These are phyloP conservation scores for Anastrepha obliqua DNA, from an alignment of 1,140 invertebrate species.

Conservation along the genomic window DNA sequence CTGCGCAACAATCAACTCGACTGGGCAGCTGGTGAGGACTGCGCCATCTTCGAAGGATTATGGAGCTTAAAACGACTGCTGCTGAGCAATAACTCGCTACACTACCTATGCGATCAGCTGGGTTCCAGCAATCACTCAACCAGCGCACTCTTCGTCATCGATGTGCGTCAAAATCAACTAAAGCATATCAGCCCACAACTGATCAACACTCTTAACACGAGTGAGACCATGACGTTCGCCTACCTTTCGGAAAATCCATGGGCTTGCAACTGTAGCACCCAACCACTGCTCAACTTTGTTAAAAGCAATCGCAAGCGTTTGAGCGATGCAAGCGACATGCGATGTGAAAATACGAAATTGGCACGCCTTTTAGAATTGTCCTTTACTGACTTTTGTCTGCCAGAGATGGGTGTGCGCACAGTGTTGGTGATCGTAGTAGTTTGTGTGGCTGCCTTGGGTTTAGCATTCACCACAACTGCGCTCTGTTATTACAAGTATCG, in stretches of 20 bases:
- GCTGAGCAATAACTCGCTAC: neutral
- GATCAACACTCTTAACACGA: neutral
- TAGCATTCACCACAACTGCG: neutral
- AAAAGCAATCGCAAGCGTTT: constrained; percentile 16
- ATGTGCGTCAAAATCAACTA: constrained; percentile 42
- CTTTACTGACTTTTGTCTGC: constrained; percentile 32
- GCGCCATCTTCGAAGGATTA: neutral
- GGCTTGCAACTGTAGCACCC: constrained; percentile 37
- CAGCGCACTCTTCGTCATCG: neutral
- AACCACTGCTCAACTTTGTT: constrained; percentile 18
- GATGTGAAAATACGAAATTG: neutral
- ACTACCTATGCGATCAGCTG: constrained; percentile 7
- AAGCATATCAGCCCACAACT: neutral
- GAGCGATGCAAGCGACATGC: neutral
- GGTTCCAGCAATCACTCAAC: constrained; percentile 33
- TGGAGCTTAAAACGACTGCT: neutral
- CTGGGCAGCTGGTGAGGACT: constrained; percentile 10
- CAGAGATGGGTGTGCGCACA: constrained; percentile 13
- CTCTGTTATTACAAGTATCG: constrained; percentile 39
- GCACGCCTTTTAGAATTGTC: neutral
- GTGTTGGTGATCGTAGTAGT: neutral
- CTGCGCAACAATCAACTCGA: constrained; percentile 4
- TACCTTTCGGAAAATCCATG: constrained; percentile 22
- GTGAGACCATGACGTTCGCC: neutral
- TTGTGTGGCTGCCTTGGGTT: neutral